Conservation (phyloP, 2,888 invertebrate genomes). For the Sarcophaga subvicina region DNA sequence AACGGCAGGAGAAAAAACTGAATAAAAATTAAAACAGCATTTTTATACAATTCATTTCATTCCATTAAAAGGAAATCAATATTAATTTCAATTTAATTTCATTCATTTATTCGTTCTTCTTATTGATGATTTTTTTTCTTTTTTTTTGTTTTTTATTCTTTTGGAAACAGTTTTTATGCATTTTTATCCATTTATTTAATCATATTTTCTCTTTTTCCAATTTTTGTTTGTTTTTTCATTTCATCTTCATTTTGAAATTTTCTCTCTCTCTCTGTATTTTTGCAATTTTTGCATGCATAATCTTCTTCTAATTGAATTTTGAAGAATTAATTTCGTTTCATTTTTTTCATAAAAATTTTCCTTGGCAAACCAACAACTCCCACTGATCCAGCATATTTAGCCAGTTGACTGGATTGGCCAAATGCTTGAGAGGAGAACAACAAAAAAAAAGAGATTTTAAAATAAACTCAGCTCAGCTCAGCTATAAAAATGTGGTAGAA, state of each 20-base stretch:
- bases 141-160: not conserved
- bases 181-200: not conserved
- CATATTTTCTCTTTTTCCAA: slow-evolving; percentile 1
- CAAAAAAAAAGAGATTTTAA: not conserved
- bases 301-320: slow-evolving; percentile 66
- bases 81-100: slow-evolving; percentile 65
- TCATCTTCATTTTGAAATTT: slow-evolving; percentile 10
- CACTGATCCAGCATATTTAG: not conserved
- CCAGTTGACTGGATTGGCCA: slow-evolving; percentile 47
- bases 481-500: slow-evolving; percentile 3
- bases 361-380: not conserved
- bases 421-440: not conserved
- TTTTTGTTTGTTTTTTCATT: not conserved
- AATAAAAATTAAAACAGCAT: slow-evolving; percentile 13
- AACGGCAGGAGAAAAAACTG: no score
- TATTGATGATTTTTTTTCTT: not conserved
- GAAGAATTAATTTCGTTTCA: slow-evolving; percentile 53
- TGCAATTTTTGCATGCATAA: slow-evolving; percentile 60
- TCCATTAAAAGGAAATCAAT: slow-evolving; percentile 64
- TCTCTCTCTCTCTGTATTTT: not conserved
- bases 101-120: slow-evolving; percentile 56
- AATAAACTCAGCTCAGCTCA: not conserved
- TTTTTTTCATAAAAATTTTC: not conserved
- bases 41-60: slow-evolving; percentile 51
- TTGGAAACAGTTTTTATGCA: not conserved